Percentiles rank a stretch among this genome's conserved stretches.
phyloP scores from a whole-genome alignment of 2,888 invertebrate genomes.

The Pollenia angustigena region DNA sequence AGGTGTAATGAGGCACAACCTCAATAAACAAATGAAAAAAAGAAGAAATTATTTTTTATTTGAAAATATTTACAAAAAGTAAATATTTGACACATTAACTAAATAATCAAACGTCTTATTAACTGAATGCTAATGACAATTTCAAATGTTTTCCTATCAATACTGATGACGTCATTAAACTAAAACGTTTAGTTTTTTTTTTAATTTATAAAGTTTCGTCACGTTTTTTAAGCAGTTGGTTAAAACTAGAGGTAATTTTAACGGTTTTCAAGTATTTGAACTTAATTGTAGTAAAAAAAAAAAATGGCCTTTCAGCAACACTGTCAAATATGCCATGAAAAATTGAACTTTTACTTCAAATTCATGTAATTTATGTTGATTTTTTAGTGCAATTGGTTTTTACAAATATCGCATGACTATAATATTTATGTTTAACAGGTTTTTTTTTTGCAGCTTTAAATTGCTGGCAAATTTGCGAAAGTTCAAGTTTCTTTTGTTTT shows the following conservation, averaged over 20 bases:
- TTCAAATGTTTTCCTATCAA: slow-evolving; percentile 30
- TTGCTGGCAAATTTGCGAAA: slow-evolving; percentile 60
- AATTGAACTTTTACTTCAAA: slow-evolving; percentile 60
- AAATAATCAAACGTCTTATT: slow-evolving; percentile 11
- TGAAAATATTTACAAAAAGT: slow-evolving; percentile 28
- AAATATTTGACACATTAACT: slow-evolving; percentile 40
- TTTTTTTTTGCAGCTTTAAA: slow-evolving; percentile 19
- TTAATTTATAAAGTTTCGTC: slow-evolving; percentile 48
- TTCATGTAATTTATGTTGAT: slow-evolving; percentile 14
- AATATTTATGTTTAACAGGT: slow-evolving; percentile 59
- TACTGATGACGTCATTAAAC: slow-evolving; percentile 59
- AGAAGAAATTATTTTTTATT: slow-evolving; percentile 31
- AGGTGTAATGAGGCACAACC: slow-evolving; percentile 36
- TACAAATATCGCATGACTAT: slow-evolving; percentile 57
- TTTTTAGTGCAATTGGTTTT: slow-evolving; percentile 1
- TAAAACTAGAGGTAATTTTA: slow-evolving; percentile 23
- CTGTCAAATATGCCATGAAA: slow-evolving; percentile 38
- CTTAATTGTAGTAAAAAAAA: not conserved
- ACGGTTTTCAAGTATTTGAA: slow-evolving; percentile 50
- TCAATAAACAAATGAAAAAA: slow-evolving; percentile 37
- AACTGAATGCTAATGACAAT: slow-evolving; percentile 53
- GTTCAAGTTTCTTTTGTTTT: slow-evolving; percentile 72
- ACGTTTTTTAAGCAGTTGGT: slow-evolving; percentile 18
- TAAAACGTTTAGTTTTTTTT: not conserved
- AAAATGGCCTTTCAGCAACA: not conserved